Evolutionary conservation across 1,140 invertebrate species (phyloP).

Genomic region (Plectus sambesii): DNA sequence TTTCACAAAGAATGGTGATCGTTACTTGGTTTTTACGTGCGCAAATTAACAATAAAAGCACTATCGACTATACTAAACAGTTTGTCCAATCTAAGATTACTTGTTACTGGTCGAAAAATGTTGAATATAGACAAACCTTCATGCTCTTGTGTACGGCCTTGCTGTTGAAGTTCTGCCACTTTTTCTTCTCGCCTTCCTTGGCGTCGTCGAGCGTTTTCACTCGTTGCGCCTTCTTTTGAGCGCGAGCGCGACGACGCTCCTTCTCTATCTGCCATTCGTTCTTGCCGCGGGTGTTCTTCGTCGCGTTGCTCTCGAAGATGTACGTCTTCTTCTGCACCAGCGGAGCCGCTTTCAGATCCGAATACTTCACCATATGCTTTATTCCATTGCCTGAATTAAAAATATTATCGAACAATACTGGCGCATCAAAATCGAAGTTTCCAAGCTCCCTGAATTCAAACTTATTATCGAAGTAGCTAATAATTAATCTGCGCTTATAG

Average conservation of each 20-base stretch:
- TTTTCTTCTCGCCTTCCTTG: slow-evolving; percentile 33
- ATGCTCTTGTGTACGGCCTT: slow-evolving; percentile 26
- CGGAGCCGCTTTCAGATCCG: slow-evolving; percentile 23
- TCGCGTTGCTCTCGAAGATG: slow-evolving; percentile 20
- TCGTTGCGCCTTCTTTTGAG: slow-evolving; percentile 30
- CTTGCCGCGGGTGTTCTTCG: slow-evolving; percentile 16
- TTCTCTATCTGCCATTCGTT: slow-evolving; percentile 33
- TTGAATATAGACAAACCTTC: slow-evolving; percentile 24
- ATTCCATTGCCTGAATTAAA: slow-evolving; percentile 26
- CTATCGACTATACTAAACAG: no score
- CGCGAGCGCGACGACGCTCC: slow-evolving; percentile 28
- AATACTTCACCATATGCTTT: slow-evolving; percentile 28
- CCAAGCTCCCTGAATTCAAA: no score
- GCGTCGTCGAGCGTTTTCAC: slow-evolving; percentile 24
- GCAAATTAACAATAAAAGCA: no score
- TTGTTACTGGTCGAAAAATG: no score
- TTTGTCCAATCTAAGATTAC: no score
- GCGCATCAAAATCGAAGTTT: no score
- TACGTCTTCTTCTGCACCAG: slow-evolving; percentile 32
- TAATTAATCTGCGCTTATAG: no score
- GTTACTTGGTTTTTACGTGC: no score
- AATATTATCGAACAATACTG: no score
- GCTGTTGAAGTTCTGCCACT: slow-evolving; percentile 29
- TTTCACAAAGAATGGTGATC: no score
- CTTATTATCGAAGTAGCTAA: no score